phyloP scores from a whole-genome alignment of 2,797 vertebrate genomes.

The Hephaestus fuliginosus region DNA sequence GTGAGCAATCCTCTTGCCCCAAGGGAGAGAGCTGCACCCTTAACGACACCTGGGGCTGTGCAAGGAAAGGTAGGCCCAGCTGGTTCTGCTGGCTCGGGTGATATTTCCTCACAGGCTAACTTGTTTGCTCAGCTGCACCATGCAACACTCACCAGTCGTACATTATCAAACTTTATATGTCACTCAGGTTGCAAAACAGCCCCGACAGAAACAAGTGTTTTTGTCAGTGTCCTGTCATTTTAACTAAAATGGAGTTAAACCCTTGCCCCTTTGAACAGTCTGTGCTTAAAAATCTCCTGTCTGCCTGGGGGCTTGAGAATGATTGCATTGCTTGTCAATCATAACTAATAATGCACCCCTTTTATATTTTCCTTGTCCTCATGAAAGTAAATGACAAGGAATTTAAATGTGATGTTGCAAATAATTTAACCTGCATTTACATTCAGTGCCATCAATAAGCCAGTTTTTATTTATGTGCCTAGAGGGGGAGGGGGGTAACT shows the following conservation, averaged over 20 bases:
- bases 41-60: conserved; percentile 71
- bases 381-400: neutral
- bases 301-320: conserved; percentile 14
- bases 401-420: conserved; percentile 21
- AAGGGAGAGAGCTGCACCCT: conserved; percentile 70
- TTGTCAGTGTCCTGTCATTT: conserved; percentile 22
- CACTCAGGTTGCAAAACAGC: conserved; percentile 8
- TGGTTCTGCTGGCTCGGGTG: conserved; percentile 72
- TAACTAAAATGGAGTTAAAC: conserved; percentile 20
- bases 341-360: conserved; percentile 18
- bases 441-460: conserved; percentile 1
- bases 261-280: neutral
- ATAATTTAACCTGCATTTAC: conserved; percentile 17
- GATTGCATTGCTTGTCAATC: conserved; percentile 35
- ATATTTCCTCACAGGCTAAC: conserved; percentile 37
- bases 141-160: neutral
- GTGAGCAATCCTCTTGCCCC: conserved; percentile 62
- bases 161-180: conserved; percentile 10
- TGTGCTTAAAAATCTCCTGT: conserved; percentile 19
- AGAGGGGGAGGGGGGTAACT: neutral
- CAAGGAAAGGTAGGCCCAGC: conserved; percentile 65
- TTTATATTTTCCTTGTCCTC: neutral
- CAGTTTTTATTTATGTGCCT: no score
- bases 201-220: neutral
- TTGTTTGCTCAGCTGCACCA: conserved; percentile 30